phyloP scores from a whole-genome alignment of 2,888 invertebrate genomes.

The Argyresthia goedartella region DNA sequence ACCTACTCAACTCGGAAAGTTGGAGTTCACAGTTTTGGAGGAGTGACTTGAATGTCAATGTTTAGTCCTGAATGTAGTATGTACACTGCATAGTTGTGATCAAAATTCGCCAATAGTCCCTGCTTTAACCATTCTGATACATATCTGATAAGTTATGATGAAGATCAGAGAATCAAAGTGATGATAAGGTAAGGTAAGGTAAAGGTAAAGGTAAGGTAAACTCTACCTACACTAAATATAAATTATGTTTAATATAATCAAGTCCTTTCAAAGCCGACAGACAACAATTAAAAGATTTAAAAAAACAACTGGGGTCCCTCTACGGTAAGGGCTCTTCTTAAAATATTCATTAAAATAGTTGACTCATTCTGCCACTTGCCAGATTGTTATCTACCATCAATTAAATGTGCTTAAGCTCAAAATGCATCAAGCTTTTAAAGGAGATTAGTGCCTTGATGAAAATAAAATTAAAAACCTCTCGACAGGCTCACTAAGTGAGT shows the following conservation, averaged over 20 bases:
- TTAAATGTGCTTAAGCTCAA: constrained; percentile 31
- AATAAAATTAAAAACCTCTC: constrained; percentile 24
- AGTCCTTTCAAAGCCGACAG: neutral
- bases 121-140: neutral
- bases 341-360: constrained; percentile 50
- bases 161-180: neutral
- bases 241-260: neutral
- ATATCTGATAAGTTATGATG: neutral
- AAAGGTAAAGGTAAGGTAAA: no score
- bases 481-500: constrained; percentile 26
- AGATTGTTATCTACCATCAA: constrained; percentile 37
- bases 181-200: no score
- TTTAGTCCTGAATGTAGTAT: no score
- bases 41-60: no score
- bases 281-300: constrained; percentile 24
- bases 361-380: constrained; percentile 34
- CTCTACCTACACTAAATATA: no score
- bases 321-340: constrained; percentile 6
- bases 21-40: no score
- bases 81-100: no score
- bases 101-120: no score
- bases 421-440: constrained; percentile 25
- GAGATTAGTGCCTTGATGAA: constrained; percentile 25
- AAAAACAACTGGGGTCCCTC: constrained; percentile 19
- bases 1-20: no score